phyloP scores from a whole-genome alignment of 2,888 invertebrate species.

The Cartodere bifasciata region DNA sequence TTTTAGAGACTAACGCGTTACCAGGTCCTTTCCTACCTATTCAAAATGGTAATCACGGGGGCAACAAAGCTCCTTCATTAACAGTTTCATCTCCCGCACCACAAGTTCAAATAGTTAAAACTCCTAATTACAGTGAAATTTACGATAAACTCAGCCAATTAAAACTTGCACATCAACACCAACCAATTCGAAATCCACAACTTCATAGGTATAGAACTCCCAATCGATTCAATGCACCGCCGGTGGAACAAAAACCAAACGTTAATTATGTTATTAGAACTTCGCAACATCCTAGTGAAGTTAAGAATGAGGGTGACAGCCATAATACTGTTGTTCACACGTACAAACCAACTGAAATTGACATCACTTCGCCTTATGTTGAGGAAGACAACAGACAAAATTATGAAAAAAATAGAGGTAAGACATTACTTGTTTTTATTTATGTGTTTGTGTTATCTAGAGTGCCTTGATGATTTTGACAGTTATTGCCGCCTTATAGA shows the following conservation, averaged over 20 bases:
- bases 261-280: too few species aligned
- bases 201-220: too few species aligned
- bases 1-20: slow-evolving; percentile 40
- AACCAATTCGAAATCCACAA: too few species aligned
- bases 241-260: neutral
- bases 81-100: slow-evolving; percentile 2
- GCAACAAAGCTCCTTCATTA: slow-evolving; percentile 11
- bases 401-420: too few species aligned
- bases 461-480: too few species aligned
- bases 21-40: slow-evolving; percentile 44
- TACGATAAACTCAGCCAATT: slow-evolving; percentile 32
- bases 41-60: slow-evolving; percentile 13
- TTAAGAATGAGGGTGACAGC: neutral
- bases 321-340: slow-evolving; percentile 28
- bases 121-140: slow-evolving; percentile 28
- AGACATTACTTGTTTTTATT: too few species aligned
- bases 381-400: too few species aligned
- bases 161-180: slow-evolving; percentile 27
- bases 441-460: too few species aligned
- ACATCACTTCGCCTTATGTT: too few species aligned
- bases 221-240: neutral
- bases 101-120: slow-evolving; percentile 14
- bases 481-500: too few species aligned
- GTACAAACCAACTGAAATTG: slow-evolving; percentile 30
- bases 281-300: neutral